Evolutionary conservation across 2,113 vertebrate genomes (phyloP).

Genomic region (Laticauda laticaudata): DNA sequence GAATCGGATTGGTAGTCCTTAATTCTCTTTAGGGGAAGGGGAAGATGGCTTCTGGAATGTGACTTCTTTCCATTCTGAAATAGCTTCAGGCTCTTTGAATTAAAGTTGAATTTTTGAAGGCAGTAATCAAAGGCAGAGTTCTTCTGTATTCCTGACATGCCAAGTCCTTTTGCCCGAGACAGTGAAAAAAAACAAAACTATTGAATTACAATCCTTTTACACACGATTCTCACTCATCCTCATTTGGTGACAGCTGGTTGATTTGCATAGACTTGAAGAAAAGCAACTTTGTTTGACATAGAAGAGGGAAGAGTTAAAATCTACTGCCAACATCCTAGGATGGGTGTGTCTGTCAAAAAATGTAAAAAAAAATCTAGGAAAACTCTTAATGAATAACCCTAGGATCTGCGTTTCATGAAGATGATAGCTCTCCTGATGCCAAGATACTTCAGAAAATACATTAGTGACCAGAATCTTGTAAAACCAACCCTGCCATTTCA

Average conservation of each 20-base stretch:
- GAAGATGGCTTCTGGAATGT: neutral
- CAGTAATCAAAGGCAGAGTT: neutral
- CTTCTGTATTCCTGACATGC: neutral
- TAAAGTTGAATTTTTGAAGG: neutral
- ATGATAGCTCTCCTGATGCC: neutral
- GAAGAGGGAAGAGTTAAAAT: neutral
- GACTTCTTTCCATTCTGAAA: constrained; percentile 15
- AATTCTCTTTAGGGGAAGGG: neutral
- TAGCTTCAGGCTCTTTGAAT: constrained; percentile 22
- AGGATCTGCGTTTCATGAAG: neutral
- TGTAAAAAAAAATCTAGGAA: neutral
- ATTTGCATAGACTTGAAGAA: constrained; percentile 34
- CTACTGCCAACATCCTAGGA: rapidly evolving
- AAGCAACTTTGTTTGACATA: constrained; percentile 6
- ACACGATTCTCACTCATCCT: constrained; percentile 25
- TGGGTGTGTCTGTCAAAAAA: neutral
- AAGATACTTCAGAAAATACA: neutral
- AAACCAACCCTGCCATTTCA: neutral
- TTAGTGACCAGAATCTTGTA: neutral
- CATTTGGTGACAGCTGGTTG: constrained; percentile 32
- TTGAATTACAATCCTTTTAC: constrained; percentile 43
- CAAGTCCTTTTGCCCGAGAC: constrained; percentile 38
- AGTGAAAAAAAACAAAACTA: constrained; percentile 18
- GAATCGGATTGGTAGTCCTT: neutral
- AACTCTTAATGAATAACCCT: rapidly evolving